Percentiles rank a stretch among this genome's conserved stretches.
Conservation (phyloP, 2,888 invertebrate species). For the Drosophila falleni region DNA sequence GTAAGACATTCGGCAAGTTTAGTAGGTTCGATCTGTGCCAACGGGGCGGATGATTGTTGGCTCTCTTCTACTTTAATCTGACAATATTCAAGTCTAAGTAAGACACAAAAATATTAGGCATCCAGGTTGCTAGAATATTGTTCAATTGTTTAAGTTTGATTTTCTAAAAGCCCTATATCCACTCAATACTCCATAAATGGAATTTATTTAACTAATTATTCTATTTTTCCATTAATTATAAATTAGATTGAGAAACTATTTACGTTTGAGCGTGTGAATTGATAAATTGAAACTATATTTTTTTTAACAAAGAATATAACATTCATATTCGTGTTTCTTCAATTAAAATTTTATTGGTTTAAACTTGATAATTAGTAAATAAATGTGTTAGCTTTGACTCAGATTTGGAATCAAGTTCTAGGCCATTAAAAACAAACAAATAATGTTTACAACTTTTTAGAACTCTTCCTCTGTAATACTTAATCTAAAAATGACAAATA, state of each 20-base stretch:
- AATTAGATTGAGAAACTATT: background rate
- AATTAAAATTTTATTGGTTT: background rate
- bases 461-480: background rate
- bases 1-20: constrained; percentile 43
- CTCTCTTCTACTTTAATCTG: background rate
- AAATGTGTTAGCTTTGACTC: background rate
- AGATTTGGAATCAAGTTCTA: background rate
- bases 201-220: no score
- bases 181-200: no score
- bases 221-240: no score
- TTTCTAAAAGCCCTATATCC: no score
- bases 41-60: constrained; percentile 24
- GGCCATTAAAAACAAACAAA: background rate
- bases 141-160: no score
- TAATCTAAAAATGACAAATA: background rate
- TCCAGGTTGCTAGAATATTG: no score
- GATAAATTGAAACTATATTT: background rate
- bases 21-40: constrained; percentile 40
- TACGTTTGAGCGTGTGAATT: background rate
- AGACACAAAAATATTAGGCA: no score
- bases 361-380: background rate
- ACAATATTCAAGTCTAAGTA: background rate
- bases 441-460: background rate
- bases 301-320: background rate
- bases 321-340: background rate